Base-by-base conservation (phyloP, 1,140 invertebrate species). In the Arion vulgaris region DNA sequence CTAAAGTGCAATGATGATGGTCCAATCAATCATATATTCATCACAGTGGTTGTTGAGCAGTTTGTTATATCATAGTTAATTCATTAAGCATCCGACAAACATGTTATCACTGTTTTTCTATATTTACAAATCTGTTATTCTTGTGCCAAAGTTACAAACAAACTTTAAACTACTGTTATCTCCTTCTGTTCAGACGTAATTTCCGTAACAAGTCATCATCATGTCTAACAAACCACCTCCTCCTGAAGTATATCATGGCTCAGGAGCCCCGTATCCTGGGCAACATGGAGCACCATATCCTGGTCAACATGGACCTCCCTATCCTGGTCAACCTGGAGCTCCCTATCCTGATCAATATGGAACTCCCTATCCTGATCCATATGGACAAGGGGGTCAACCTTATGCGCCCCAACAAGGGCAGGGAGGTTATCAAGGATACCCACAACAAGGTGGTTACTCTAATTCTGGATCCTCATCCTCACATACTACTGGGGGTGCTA, bases 161-260 rank as follows among this genome's bases (percentile, higher is more conserved):
- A n/a, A n/a, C n/a, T n/a, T n/a, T n/a, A n/a, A n/a, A n/a, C n/a
- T n/a, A n/a, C n/a, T n/a, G n/a, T n/a, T n/a, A n/a, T n/a, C n/a
- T n/a, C n/a, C n/a, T n/a, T n/a, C n/a, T n/a, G n/a, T 57, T 57
- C 53, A 57, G 53, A 15, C 9, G 23, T 57, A 5, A n/a, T 57
- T 57, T 57, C 53, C 19, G 9, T 57, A 23, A 19, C 4, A 57
- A 57, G 36, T 26, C n/a, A 45, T 38, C 11, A 79, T 1, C 28
- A 79, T 79, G 76, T 79, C 76, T 66, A 23, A 79, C 13, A 79
- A 79, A 39, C 76, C 57, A 38, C 76, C 76, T 38, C 76, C 62
- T 39, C 76, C 76, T n/a, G 76, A 79, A 79, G 76, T 79, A 34
- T 2, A 79, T 45, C 76, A 53, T 45, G 76, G 76, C 45, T 11